Percentiles rank a stretch among this genome's conserved stretches.
Evolutionary conservation across 2,797 vertebrate genomes (phyloP).

Genomic region (Mallotus villosus): DNA sequence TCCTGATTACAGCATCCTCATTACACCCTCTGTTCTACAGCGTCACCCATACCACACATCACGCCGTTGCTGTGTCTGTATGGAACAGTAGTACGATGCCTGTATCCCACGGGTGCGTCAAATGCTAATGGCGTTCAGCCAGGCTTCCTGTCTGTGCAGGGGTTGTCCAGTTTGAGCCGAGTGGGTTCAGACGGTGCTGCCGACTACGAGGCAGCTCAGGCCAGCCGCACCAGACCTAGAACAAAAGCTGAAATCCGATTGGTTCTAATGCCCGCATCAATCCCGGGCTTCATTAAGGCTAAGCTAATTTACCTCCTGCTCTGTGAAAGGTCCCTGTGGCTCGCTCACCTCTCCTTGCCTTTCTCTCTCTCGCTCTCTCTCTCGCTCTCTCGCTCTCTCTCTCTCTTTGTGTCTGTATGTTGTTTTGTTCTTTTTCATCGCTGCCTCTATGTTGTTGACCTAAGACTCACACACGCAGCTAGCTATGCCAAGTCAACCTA

Average conservation of each 20-base stretch:
- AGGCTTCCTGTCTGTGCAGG: neutral
- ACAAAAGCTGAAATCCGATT: constrained; percentile 37
- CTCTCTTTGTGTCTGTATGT: too few species aligned
- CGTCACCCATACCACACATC: too few species aligned
- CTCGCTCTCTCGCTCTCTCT: neutral
- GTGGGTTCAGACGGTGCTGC: neutral
- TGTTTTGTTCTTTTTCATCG: too few species aligned
- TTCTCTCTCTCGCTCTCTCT: neutral
- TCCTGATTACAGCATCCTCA: neutral
- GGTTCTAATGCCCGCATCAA: constrained; percentile 35
- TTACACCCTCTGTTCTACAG: neutral
- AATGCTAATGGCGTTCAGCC: neutral
- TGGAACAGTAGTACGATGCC: too few species aligned
- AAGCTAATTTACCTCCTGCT: neutral
- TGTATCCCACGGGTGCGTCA: neutral
- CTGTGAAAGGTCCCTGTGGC: neutral
- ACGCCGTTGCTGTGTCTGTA: too few species aligned
- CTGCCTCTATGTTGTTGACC: too few species aligned
- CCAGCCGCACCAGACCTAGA: constrained; percentile 12
- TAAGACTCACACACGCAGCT: neutral
- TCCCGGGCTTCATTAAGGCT: constrained; percentile 25
- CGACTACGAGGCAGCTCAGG: neutral
- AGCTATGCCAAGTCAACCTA: neutral
- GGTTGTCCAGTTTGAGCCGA: neutral
- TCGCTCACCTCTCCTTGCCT: neutral